These are phyloP conservation scores for Entosphenus tridentatus DNA, from an alignment of 2,113 vertebrate genomes.

Conservation along the genomic window DNA sequence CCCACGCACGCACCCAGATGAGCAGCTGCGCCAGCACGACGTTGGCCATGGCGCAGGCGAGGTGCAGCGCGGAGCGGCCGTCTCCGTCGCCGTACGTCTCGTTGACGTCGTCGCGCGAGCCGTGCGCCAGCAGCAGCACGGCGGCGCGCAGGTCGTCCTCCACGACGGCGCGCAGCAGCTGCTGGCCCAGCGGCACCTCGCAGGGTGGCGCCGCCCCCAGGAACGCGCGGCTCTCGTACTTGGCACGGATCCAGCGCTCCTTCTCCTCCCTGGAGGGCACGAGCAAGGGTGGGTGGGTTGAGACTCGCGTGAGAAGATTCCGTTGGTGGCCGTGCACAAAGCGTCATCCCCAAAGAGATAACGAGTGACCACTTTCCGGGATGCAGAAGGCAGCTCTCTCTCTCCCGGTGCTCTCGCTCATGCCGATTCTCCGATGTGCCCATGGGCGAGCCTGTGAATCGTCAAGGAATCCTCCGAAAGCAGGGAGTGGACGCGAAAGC, in stretches of 20 bases:
- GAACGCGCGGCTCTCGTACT: constrained; percentile 88
- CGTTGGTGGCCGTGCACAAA: too few species aligned
- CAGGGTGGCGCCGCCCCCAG: constrained; percentile 35
- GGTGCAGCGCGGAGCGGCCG: constrained; percentile 61
- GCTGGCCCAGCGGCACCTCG: constrained; percentile 62
- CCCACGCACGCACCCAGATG: constrained; percentile 49
- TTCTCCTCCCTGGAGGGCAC: constrained; percentile 51
- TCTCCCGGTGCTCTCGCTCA: too few species aligned
- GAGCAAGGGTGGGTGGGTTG: too few species aligned
- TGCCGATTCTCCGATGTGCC: too few species aligned
- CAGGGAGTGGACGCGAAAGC: too few species aligned
- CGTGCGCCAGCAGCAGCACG: constrained; percentile 67
- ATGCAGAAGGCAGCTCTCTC: too few species aligned
- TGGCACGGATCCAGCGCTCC: constrained; percentile 83
- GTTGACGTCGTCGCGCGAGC: constrained; percentile 66
- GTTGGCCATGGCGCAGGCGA: constrained; percentile 59
- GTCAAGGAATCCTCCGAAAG: too few species aligned
- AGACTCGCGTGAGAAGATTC: too few species aligned
- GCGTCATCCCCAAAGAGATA: too few species aligned
- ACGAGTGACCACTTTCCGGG: too few species aligned
- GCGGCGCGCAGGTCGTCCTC: constrained; percentile 61
- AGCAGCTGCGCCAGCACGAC: constrained; percentile 72
- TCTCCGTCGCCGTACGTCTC: constrained; percentile 75
- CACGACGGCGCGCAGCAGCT: constrained; percentile 46
- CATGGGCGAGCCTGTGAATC: too few species aligned